A percentile compares a stretch with the other conserved stretches of the same genome.
Evolutionary conservation across 2,113 vertebrate genomes (phyloP).

Genomic region (Chionomys nivalis): DNA sequence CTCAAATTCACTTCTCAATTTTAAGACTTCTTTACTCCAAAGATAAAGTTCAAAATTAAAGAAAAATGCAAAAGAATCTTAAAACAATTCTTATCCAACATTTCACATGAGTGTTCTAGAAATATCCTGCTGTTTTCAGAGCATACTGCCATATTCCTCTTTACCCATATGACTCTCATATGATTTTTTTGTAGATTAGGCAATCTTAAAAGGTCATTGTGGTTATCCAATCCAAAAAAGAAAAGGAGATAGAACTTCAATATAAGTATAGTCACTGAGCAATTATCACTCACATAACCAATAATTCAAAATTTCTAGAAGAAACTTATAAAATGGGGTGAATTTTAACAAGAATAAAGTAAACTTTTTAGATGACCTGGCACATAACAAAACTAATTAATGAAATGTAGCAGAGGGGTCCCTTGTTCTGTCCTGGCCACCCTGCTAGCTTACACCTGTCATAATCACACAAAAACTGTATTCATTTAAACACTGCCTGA

Average conservation of each 20-base stretch:
- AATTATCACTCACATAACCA: neutral
- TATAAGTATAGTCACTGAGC: neutral
- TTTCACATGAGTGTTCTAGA: neutral
- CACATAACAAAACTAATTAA: neutral
- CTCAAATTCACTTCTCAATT: constrained; percentile 4
- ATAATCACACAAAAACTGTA: too few relatives aligned
- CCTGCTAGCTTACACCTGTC: too few relatives aligned
- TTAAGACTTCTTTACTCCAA: neutral
- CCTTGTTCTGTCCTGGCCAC: too few relatives aligned
- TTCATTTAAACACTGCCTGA: too few relatives aligned
- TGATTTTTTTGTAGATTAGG: neutral
- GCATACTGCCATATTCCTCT: neutral
- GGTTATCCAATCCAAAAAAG: neutral
- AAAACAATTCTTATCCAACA: neutral
- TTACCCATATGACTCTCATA: neutral
- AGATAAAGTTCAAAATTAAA: neutral
- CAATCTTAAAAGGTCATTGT: neutral
- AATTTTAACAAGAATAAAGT: constrained; percentile 6
- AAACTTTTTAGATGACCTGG: neutral
- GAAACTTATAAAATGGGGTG: neutral
- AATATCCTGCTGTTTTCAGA: constrained; percentile 1
- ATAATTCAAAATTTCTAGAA: neutral
- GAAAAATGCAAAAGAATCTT: neutral
- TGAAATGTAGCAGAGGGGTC: neutral
- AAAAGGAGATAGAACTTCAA: neutral